Base-by-base conservation (phyloP, 2,113 vertebrate genomes). In the Petaurus breviceps region DNA sequence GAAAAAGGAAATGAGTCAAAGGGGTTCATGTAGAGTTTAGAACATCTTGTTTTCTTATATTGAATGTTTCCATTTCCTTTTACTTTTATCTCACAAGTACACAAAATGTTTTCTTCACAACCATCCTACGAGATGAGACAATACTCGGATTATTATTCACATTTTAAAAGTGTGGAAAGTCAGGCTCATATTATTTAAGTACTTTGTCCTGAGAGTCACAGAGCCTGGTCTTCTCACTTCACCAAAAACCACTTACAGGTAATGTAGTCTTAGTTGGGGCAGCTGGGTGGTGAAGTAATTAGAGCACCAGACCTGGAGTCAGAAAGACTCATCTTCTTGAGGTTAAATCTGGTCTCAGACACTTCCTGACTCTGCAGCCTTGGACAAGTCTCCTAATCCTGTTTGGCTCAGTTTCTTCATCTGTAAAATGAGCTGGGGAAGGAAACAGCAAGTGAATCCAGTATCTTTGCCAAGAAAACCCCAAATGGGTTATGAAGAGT, bases 1-100 rank as follows among this genome's bases (percentile, higher is more conserved):
- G 31, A 95, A 93, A 54, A 92, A 46, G 51, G 95, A 94, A 90
- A 89, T 55, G 9, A 95, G 96, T 96, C 24, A 47, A 47, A 43
- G 52, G 89, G 94, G 84, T 23, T 43, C 16, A 7, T 8, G n/a
- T 23, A 43, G 19, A 84, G 16, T 84, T 84, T 84, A 23, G 68
- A 43, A 84, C 6, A 43, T 84, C 22, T 23, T 43, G 19, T 84
- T 77, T 77, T n/a, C 31, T 77, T 77, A n/a, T 77, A 37, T 31
- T 3, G 14, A 68, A 68, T 68, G 11, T 68, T 68, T 68, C 57
- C 57, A 3, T 68, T 68, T 37, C 37, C 14, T 37, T 26, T 68
- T 14, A 68, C 31, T 68, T 68, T 61, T 61, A 68, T 68, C 31
- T 37, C 31, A 37, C 31, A 37, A 68, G 55, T 57, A 28, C 25